These are phyloP conservation scores for Dusona sp. DNA, from an alignment of 2,888 invertebrate species.

Conservation along the genomic window DNA sequence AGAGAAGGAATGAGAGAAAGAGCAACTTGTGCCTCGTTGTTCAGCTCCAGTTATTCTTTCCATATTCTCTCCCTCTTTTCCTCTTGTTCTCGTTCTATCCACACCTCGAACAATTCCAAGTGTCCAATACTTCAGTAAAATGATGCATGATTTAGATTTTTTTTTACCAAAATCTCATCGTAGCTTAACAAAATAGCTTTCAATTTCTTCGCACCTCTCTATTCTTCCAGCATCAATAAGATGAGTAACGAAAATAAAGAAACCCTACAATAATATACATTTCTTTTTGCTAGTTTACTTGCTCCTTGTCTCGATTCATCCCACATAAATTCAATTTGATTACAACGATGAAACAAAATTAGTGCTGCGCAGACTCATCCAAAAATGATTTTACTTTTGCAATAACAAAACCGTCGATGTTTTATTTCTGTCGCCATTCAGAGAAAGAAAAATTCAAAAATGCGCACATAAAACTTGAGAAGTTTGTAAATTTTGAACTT, in stretches of 20 bases:
- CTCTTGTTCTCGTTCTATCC: slow-evolving; percentile 8
- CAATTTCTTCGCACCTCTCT: not conserved
- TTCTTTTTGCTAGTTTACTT: too few species aligned
- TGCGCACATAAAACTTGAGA: too few species aligned
- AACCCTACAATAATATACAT: too few species aligned
- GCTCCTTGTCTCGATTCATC: not conserved
- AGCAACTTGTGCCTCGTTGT: slow-evolving; percentile 31
- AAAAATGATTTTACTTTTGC: not conserved
- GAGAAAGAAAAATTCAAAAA: too few species aligned
- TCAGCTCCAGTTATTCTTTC: not conserved
- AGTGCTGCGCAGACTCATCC: not conserved
- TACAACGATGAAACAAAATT: not conserved
- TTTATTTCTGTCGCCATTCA: too few species aligned
- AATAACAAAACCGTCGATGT: not conserved
- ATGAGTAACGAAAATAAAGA: not conserved
- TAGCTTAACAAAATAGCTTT: not conserved
- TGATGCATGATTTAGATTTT: not conserved
- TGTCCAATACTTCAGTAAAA: not conserved
- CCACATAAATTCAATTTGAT: not conserved
- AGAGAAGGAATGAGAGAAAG: not conserved
- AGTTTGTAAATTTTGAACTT: not conserved
- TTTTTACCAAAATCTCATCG: not conserved
- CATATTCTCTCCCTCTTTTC: not conserved
- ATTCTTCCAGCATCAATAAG: too few species aligned
- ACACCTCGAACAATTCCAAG: not conserved